Conservation (phyloP, 2,797 vertebrate species). For the Malacoctenus gilli region DNA sequence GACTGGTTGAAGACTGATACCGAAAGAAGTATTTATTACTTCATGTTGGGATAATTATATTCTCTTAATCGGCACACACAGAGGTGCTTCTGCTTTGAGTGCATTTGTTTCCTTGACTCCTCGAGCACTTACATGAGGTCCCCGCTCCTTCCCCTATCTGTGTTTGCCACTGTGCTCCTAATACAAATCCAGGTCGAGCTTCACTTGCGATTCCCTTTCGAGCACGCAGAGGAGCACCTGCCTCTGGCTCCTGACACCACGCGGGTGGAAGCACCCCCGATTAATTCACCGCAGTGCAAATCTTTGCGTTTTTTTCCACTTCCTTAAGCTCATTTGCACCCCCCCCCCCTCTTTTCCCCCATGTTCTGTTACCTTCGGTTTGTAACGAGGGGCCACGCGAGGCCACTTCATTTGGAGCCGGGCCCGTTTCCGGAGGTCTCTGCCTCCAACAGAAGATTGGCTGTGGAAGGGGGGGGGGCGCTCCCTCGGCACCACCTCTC, state of each 20-base stretch:
- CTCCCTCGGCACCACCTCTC: constrained; percentile 13
- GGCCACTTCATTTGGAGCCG: constrained; percentile 39
- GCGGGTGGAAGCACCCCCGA: constrained; percentile 28
- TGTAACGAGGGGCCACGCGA: constrained; percentile 41
- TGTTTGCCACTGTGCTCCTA: constrained; percentile 16
- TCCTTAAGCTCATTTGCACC: constrained; percentile 25
- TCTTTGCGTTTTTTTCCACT: constrained; percentile 35
- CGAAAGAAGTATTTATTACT: too few species aligned
- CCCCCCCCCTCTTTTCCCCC: background rate
- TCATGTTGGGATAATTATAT: too few species aligned
- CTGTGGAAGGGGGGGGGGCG: constrained; percentile 12
- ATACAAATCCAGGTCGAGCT: constrained; percentile 39
- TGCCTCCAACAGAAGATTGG: constrained; percentile 21
- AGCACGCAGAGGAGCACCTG: constrained; percentile 35
- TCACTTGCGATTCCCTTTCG: constrained; percentile 20
- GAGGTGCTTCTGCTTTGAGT: too few species aligned
- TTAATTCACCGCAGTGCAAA: constrained; percentile 40
- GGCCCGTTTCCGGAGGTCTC: constrained; percentile 26
- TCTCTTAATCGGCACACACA: too few species aligned
- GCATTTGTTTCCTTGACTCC: too few species aligned
- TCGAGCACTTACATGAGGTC: too few species aligned
- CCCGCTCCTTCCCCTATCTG: constrained; percentile 4
- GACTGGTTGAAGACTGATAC: too few species aligned
- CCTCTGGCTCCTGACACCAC: constrained; percentile 23
- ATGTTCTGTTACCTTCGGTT: constrained; percentile 15